A percentile compares a stretch with the other conserved stretches of the same genome.
phyloP scores from a whole-genome alignment of 2,797 vertebrate genomes.

The Scolopax bukidnonensis region DNA sequence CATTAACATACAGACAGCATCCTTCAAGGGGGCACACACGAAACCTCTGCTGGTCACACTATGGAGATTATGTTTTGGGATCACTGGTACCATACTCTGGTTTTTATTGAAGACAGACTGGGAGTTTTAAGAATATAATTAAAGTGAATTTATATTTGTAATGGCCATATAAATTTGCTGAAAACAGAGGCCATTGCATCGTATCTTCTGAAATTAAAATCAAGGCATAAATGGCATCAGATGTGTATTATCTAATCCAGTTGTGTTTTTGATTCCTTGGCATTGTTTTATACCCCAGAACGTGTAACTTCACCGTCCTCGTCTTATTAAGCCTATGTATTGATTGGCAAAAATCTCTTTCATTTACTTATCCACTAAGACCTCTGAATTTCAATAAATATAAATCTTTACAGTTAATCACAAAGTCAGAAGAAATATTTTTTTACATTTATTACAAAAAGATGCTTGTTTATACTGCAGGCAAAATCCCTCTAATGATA shows the following conservation, averaged over 20 bases:
- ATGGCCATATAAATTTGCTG: not conserved
- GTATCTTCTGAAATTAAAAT: not conserved
- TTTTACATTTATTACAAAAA: not conserved
- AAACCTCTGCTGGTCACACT: not conserved
- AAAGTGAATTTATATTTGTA: not conserved
- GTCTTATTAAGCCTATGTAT: not conserved
- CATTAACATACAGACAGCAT: not conserved
- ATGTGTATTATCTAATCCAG: not conserved
- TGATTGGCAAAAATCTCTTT: not conserved
- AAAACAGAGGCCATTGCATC: not conserved
- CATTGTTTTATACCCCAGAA: not conserved
- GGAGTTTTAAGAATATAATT: not conserved
- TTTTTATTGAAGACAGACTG: not conserved
- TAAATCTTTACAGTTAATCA: not conserved
- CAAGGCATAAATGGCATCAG: not conserved
- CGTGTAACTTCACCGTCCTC: not conserved
- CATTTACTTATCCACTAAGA: not conserved
- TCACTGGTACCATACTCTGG: not conserved
- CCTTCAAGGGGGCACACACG: rapidly evolving
- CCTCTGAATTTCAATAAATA: not conserved
- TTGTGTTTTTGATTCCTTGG: not conserved
- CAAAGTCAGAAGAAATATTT: not conserved
- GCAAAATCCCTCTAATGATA: not conserved
- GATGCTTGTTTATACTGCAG: too few relatives aligned
- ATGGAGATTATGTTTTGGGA: not conserved